These are phyloP conservation scores for Petaurus breviceps DNA, from an alignment of 2,113 vertebrate species.

Conservation along the genomic window DNA sequence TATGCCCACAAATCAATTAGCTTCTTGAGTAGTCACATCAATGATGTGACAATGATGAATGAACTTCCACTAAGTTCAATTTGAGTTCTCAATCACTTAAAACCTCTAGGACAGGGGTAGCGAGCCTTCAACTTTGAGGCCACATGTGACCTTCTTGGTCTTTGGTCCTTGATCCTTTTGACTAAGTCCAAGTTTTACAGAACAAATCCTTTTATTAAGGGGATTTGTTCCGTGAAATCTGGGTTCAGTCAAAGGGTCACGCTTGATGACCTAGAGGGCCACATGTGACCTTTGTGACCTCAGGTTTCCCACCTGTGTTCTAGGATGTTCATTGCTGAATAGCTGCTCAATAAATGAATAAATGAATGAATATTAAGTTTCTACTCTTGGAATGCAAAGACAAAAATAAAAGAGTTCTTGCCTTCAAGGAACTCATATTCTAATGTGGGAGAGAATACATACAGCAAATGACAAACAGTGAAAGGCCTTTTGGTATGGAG, in stretches of 20 bases:
- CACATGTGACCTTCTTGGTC: too few species aligned
- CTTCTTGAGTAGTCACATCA: not conserved
- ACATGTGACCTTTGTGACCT: too few species aligned
- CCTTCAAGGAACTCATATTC: not conserved
- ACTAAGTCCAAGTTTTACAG: too few species aligned
- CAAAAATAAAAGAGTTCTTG: not conserved
- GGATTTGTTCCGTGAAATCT: too few species aligned
- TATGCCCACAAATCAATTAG: not conserved
- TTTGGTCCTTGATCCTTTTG: too few species aligned
- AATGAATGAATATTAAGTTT: not conserved
- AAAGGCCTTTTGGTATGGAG: not conserved
- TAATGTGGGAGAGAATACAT: not conserved
- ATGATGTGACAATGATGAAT: too few species aligned
- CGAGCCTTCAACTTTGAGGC: too few species aligned
- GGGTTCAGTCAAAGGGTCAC: too few species aligned
- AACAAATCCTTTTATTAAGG: too few species aligned
- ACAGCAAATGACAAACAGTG: not conserved
- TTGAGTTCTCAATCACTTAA: not conserved
- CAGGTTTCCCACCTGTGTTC: not conserved
- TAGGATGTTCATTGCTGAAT: not conserved
- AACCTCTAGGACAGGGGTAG: not conserved
- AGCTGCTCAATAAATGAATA: not conserved
- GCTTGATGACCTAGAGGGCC: too few species aligned
- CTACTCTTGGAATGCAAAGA: not conserved
- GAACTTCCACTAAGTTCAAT: not conserved